These are phyloP conservation scores for Heliconius sara DNA, from an alignment of 2,888 invertebrate genomes.

Conservation along the genomic window DNA sequence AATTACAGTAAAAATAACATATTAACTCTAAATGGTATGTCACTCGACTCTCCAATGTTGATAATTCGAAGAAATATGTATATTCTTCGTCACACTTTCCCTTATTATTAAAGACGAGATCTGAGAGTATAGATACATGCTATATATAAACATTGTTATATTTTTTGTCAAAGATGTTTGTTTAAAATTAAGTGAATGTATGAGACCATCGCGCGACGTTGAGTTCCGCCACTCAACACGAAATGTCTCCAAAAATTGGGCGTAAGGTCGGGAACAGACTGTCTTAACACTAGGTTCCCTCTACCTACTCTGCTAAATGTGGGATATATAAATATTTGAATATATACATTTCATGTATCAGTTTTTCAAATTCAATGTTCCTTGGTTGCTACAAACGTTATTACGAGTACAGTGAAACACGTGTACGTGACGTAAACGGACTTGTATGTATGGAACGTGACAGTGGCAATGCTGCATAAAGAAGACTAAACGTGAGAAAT, in stretches of 20 bases:
- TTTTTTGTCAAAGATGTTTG: too few species aligned
- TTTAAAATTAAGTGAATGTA: too few species aligned
- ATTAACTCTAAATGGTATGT: too few species aligned
- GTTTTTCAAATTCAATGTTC: constrained; percentile 18
- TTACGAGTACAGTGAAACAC: background rate
- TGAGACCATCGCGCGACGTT: too few species aligned
- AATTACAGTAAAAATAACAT: too few species aligned
- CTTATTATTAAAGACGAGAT: too few species aligned
- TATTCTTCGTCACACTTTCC: too few species aligned
- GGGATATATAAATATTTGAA: background rate
- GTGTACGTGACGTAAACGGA: constrained; percentile 30
- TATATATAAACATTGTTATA: too few species aligned
- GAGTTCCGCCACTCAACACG: too few species aligned
- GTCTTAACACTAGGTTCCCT: background rate
- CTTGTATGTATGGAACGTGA: constrained; percentile 31
- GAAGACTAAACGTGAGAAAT: constrained; percentile 1
- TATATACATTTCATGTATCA: background rate
- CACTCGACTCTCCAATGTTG: too few species aligned
- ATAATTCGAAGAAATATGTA: too few species aligned
- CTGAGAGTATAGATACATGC: too few species aligned
- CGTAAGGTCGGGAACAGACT: background rate
- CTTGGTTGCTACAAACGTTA: constrained; percentile 10
- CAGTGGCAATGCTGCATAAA: constrained; percentile 16
- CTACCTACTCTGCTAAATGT: background rate
- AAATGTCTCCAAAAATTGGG: background rate